Conservation (phyloP, 2,113 vertebrate genomes). For the Leptocoma aspasia region DNA sequence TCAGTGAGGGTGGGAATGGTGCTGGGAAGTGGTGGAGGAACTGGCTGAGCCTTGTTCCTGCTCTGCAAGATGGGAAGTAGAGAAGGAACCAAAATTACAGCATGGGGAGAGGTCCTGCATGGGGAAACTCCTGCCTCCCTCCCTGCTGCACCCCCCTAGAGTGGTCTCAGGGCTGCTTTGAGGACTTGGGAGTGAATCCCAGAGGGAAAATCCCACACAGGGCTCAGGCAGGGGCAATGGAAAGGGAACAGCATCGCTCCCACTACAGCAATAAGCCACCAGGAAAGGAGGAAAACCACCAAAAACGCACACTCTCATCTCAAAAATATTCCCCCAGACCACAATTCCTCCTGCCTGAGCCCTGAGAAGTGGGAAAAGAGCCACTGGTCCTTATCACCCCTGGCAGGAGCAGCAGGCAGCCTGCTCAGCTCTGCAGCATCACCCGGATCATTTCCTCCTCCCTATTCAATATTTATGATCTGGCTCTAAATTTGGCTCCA, state of each 20-base stretch:
- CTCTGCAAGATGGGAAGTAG: background rate
- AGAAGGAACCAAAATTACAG: background rate
- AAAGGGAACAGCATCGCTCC: fast-evolving
- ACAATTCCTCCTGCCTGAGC: background rate
- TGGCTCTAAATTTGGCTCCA: background rate
- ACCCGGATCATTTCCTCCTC: fast-evolving
- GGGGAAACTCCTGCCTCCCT: background rate
- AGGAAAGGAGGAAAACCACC: background rate
- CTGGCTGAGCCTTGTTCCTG: background rate
- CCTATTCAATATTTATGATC: background rate
- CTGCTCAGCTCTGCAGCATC: background rate
- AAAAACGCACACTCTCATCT: background rate
- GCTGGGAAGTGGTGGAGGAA: background rate
- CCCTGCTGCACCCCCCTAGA: background rate
- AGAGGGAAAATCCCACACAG: background rate
- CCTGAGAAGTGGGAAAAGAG: background rate
- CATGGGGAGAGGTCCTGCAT: fast-evolving
- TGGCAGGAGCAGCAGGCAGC: background rate
- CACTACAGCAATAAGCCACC: background rate
- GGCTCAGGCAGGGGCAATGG: background rate
- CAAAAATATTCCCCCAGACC: background rate
- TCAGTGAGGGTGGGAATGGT: background rate
- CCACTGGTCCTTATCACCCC: too few relatives aligned
- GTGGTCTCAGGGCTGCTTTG: fast-evolving
- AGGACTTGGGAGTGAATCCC: background rate